Evolutionary conservation across 2,113 vertebrate genomes (phyloP).

Genomic region (Tachysurus vachellii): DNA sequence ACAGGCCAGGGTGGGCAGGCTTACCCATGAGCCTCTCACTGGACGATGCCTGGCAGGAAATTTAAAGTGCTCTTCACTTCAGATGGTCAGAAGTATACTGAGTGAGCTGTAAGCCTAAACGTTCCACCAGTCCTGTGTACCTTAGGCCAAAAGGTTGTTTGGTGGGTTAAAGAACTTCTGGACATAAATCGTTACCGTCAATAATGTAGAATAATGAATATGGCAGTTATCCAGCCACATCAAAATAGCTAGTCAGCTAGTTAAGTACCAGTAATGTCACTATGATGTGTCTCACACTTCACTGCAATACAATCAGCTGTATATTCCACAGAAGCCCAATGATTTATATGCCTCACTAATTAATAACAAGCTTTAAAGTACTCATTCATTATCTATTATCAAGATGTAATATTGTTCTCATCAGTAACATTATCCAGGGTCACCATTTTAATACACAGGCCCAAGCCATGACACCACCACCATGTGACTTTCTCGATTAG

Average conservation of each 20-base stretch:
- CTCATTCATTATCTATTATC: too few relatives aligned
- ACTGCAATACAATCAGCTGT: neutral
- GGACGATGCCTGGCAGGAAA: neutral
- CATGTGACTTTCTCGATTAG: neutral
- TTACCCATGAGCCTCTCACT: neutral
- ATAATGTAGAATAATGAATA: neutral
- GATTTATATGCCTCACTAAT: neutral
- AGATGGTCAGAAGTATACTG: neutral
- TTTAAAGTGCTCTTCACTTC: neutral
- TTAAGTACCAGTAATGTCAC: neutral
- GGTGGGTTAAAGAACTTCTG: neutral
- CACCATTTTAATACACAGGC: neutral
- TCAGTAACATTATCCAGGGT: neutral
- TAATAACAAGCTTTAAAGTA: neutral
- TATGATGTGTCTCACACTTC: neutral
- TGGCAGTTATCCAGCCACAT: too few relatives aligned
- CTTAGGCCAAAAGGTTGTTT: neutral
- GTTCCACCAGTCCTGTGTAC: neutral
- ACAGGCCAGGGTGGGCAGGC: constrained; percentile 10
- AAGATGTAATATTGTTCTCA: too few relatives aligned
- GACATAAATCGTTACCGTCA: neutral
- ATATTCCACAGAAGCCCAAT: neutral
- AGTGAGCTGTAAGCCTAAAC: neutral
- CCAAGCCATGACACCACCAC: neutral
- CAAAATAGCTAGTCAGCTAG: neutral